phyloP scores from a whole-genome alignment of 1,140 invertebrate genomes.

The Luehdorfia chinensis region DNA sequence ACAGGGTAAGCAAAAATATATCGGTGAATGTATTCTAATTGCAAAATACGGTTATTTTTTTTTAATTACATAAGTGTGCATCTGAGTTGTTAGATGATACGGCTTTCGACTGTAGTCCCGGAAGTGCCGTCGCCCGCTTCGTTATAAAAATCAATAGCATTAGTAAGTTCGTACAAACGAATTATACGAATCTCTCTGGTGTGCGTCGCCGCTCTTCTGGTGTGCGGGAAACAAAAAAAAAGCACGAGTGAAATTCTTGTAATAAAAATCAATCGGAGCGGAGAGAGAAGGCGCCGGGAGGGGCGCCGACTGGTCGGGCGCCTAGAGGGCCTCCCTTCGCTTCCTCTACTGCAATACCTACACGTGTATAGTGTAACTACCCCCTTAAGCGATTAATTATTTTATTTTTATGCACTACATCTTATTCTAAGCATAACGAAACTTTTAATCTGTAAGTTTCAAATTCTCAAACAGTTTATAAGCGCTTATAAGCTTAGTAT shows the following conservation, averaged over 20 bases:
- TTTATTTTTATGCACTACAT: constrained; percentile 17
- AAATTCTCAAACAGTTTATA: no score
- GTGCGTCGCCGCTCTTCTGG: constrained; percentile 55
- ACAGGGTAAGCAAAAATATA: no score
- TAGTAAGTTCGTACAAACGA: constrained; percentile 73
- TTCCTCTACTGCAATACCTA: constrained; percentile 39
- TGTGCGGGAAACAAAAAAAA: constrained; percentile 69
- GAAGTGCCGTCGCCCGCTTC: constrained; percentile 34
- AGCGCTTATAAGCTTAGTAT: no score
- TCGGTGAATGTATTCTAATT: no score
- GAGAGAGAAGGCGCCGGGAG: constrained; percentile 66
- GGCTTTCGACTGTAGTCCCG: neutral
- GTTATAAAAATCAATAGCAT: constrained; percentile 75
- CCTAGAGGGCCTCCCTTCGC: constrained; percentile 34
- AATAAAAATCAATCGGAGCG: constrained; percentile 78
- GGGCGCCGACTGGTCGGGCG: constrained; percentile 61
- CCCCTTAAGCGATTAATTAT: constrained; percentile 25
- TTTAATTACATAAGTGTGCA: no score
- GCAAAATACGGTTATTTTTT: no score
- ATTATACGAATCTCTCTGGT: constrained; percentile 67
- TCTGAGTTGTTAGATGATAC: no score
- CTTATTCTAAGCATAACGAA: no score
- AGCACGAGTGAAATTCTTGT: constrained; percentile 75
- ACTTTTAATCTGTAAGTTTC: no score
- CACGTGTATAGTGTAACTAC: constrained; percentile 49